Percentiles rank a stretch among this genome's conserved stretches.
Evolutionary conservation across 2,797 vertebrate genomes (phyloP).

Genomic region (Hydrophis major): DNA sequence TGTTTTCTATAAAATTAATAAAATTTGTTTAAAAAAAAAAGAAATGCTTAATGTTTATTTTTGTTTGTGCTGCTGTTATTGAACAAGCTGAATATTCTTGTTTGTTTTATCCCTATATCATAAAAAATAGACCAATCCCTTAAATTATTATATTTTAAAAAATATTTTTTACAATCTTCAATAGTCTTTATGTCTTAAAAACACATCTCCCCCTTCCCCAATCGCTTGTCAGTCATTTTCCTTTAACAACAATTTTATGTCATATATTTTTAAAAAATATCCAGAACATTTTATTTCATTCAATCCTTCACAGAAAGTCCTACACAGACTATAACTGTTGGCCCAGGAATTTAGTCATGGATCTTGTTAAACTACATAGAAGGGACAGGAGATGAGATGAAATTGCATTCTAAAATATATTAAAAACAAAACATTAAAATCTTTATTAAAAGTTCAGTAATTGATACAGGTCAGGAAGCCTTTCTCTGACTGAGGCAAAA

Average conservation of each 20-base stretch:
- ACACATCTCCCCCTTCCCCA: neutral
- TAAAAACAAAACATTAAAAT: neutral
- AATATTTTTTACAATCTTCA: neutral
- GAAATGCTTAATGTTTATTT: neutral
- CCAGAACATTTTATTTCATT: neutral
- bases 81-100: neutral
- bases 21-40: too few species aligned
- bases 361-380: neutral
- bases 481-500: neutral
- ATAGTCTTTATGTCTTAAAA: neutral
- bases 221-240: neutral
- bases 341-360: neutral
- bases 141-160: neutral
- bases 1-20: too few species aligned
- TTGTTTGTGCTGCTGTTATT: neutral
- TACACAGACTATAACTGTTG: neutral
- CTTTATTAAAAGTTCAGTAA: neutral
- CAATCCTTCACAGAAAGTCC: too few species aligned
- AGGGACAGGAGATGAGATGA: neutral
- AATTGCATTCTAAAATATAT: neutral
- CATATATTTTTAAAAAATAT: neutral
- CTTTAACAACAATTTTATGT: neutral
- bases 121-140: neutral
- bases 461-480: neutral
- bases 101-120: neutral